These are phyloP conservation scores for Drosophila pectinifera DNA, from an alignment of 1,140 invertebrate species.

Conservation along the genomic window DNA sequence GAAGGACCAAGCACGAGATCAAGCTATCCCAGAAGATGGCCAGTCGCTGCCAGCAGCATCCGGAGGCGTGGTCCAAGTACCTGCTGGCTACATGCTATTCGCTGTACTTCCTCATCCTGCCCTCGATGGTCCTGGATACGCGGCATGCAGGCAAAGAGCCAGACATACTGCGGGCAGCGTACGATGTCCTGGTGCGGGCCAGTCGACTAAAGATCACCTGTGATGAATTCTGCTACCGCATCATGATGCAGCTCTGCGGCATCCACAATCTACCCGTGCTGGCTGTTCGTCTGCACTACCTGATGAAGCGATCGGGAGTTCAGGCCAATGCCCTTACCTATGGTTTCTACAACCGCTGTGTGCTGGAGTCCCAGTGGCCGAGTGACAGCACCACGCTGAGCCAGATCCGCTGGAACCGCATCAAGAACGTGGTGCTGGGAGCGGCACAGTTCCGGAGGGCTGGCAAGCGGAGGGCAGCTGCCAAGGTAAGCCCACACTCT, in stretches of 20 bases:
- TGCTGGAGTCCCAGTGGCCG: constrained; percentile 97
- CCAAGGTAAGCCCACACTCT: constrained; percentile 25
- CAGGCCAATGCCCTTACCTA: constrained; percentile 99
- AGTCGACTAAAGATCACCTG: constrained; percentile 93
- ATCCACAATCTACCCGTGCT: constrained; percentile 96
- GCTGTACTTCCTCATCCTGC: constrained; percentile 98
- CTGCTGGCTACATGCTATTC: constrained; percentile 95
- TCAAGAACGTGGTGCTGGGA: constrained; percentile 95
- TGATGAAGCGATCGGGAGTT: constrained; percentile 97
- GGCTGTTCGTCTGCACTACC: constrained; percentile 96
- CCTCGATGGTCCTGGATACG: constrained; percentile 89
- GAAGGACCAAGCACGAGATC: constrained; percentile 97
- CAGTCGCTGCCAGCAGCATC: constrained; percentile 89
- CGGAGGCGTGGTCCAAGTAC: constrained; percentile 96
- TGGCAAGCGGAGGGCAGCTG: constrained; percentile 87
- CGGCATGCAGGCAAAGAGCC: constrained; percentile 88
- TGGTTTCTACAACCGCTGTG: constrained; percentile 91
- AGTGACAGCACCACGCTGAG: constrained; percentile 92
- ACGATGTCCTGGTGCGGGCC: constrained; percentile 94
- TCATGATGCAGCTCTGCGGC: constrained; percentile 99
- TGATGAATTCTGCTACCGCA: constrained; percentile 98
- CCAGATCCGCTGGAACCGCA: constrained; percentile 96
- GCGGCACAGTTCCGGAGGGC: constrained; percentile 94
- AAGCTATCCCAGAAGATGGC: constrained; percentile 96
- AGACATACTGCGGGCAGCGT: constrained; percentile 92